These are phyloP conservation scores for Crioceris asparagi DNA, from an alignment of 2,888 invertebrate species.

Conservation along the genomic window DNA sequence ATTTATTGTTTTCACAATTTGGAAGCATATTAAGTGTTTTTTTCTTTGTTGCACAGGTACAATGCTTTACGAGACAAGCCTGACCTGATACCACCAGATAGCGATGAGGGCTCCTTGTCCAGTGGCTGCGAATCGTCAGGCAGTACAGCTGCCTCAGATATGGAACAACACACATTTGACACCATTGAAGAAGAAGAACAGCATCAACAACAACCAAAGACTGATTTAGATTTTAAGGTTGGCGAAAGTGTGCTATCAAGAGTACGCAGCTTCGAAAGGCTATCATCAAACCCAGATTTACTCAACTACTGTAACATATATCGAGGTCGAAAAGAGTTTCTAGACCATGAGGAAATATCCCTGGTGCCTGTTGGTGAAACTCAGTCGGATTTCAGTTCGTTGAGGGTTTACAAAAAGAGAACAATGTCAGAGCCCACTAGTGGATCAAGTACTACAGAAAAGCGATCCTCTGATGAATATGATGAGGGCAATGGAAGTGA, in stretches of 20 bases:
- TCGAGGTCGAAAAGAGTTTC: slow-evolving; percentile 22
- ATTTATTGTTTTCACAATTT: too few relatives aligned
- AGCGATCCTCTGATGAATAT: slow-evolving; percentile 23
- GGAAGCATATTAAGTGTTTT: too few relatives aligned
- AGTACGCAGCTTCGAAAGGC: slow-evolving; percentile 31
- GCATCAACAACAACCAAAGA: slow-evolving; percentile 25
- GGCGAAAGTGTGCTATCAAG: slow-evolving; percentile 34
- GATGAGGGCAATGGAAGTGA: slow-evolving; percentile 65
- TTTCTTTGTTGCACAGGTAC: too few relatives aligned
- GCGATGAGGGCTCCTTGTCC: slow-evolving; percentile 66
- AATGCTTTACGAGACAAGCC: slow-evolving; percentile 25
- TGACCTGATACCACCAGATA: slow-evolving; percentile 50
- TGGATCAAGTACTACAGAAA: slow-evolving; percentile 9
- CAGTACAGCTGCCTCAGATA: slow-evolving; percentile 56
- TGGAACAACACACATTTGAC: slow-evolving; percentile 33
- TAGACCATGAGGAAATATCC: slow-evolving; percentile 35
- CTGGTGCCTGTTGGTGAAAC: slow-evolving; percentile 37
- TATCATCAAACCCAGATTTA: slow-evolving; percentile 24
- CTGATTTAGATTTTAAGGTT: slow-evolving; percentile 36
- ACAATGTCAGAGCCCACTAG: slow-evolving; percentile 26
- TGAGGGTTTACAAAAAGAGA: slow-evolving; percentile 37
- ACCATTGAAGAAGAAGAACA: slow-evolving; percentile 15
- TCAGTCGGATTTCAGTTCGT: slow-evolving; percentile 35
- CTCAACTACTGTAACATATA: slow-evolving; percentile 29
- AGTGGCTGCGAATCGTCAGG: slow-evolving; percentile 73